Evolutionary conservation across 2,888 invertebrate genomes (phyloP).

Genomic region (Drosophila algonquin): DNA sequence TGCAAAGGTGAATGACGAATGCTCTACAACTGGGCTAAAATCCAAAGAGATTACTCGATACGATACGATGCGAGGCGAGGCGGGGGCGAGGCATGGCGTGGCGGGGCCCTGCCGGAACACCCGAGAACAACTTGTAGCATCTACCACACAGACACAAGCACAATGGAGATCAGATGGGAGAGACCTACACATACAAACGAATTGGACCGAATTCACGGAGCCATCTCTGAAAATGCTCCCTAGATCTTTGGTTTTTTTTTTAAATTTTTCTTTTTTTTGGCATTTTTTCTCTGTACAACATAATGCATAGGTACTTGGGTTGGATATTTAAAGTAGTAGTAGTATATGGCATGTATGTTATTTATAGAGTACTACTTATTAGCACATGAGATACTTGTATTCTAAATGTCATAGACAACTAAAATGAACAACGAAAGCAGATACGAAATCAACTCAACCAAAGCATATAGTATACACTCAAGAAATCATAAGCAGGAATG

Average conservation of each 20-base stretch:
- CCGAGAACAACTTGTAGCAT: constrained; percentile 50
- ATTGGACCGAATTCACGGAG: constrained; percentile 10
- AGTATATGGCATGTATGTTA: constrained; percentile 67
- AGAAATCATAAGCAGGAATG: constrained; percentile 56
- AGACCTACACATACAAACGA: constrained; percentile 41
- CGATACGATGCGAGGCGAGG: constrained; percentile 32
- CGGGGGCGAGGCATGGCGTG: constrained; percentile 8
- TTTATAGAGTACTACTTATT: constrained; percentile 62
- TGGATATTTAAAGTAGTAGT: constrained; percentile 50
- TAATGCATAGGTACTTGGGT: constrained; percentile 43
- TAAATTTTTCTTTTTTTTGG: constrained; percentile 19
- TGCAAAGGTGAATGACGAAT: constrained; percentile 54
- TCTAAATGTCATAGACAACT: constrained; percentile 57
- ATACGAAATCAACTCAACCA: constrained; percentile 39
- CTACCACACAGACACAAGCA: constrained; percentile 78
- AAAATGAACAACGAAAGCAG: constrained; percentile 36
- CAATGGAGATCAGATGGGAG: constrained; percentile 56
- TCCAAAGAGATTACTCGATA: constrained; percentile 29
- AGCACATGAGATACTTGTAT: constrained; percentile 61
- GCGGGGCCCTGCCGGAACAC: constrained; percentile 36
- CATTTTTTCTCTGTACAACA: constrained; percentile 68
- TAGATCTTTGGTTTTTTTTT: constrained; percentile 7
- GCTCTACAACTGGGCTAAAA: constrained; percentile 44
- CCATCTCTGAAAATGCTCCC: constrained; percentile 12
- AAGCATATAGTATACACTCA: constrained; percentile 49